Evolutionary conservation across 2,888 invertebrate species (phyloP).

Genomic region (Callosobruchus maculatus): DNA sequence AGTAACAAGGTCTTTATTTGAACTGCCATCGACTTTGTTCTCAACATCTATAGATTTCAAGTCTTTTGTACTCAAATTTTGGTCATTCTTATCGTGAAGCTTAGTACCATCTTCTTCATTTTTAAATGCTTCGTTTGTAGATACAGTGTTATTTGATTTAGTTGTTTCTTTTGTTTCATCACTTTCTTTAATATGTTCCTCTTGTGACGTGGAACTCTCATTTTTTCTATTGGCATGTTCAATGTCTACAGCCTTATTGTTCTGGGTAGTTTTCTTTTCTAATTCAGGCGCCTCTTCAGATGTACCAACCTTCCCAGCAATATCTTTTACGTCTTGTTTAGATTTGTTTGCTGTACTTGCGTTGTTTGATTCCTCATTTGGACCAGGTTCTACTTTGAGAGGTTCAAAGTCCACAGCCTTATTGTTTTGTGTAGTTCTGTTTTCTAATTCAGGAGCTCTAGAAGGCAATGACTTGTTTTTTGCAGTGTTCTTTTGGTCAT

Average conservation of each 20-base stretch:
- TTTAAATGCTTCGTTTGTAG: too few relatives aligned
- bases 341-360: background rate
- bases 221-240: background rate
- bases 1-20: background rate
- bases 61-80: too few relatives aligned
- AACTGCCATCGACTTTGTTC: background rate
- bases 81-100: too few relatives aligned
- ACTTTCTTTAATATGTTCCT: too few relatives aligned
- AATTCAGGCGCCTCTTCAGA: background rate
- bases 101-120: too few relatives aligned
- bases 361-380: too few relatives aligned
- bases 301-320: background rate
- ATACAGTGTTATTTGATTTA: too few relatives aligned
- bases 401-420: background rate
- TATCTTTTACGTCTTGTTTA: background rate
- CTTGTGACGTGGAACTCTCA: background rate
- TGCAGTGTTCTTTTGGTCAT: slow-evolving; percentile 5
- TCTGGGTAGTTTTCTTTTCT: too few relatives aligned
- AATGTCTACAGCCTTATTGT: too few relatives aligned
- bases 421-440: background rate
- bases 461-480: slow-evolving; percentile 1
- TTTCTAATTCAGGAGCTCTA: background rate
- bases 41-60: background rate
- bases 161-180: too few relatives aligned
- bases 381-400: background rate